Evolutionary conservation across 2,113 vertebrate species (phyloP).

Genomic region (Neolamprologus fasciatus): DNA sequence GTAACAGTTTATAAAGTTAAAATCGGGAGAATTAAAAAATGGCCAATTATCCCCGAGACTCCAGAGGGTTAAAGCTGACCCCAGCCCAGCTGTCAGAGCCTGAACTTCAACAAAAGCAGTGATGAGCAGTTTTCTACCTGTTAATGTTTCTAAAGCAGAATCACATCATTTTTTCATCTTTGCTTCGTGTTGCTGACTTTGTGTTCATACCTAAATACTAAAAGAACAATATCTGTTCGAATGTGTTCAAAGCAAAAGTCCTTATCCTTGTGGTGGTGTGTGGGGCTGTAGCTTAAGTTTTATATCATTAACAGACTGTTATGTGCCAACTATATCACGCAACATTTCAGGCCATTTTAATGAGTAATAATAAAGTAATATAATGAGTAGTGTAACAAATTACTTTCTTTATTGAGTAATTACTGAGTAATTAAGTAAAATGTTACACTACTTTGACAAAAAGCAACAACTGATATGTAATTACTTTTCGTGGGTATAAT

Average conservation of each 20-base stretch:
- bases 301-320: background rate
- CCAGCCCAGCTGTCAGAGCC: background rate
- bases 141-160: background rate
- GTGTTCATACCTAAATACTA: background rate
- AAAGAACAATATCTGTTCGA: background rate
- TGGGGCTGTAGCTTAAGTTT: background rate
- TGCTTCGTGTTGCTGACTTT: accelerated
- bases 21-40: background rate
- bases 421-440: background rate
- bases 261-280: background rate
- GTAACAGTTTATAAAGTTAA: background rate
- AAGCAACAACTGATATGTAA: background rate
- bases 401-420: background rate
- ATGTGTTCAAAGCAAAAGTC: background rate
- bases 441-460: background rate
- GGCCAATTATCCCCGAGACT: background rate
- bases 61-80: background rate
- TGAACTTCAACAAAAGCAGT: background rate
- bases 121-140: background rate
- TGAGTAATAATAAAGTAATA: background rate
- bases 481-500: accelerated
- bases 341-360: background rate
- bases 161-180: background rate
- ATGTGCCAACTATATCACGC: accelerated
- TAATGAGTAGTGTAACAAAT: background rate